Evolutionary conservation across 2,113 vertebrate species (phyloP).

Genomic region (Phoxinus phoxinus): DNA sequence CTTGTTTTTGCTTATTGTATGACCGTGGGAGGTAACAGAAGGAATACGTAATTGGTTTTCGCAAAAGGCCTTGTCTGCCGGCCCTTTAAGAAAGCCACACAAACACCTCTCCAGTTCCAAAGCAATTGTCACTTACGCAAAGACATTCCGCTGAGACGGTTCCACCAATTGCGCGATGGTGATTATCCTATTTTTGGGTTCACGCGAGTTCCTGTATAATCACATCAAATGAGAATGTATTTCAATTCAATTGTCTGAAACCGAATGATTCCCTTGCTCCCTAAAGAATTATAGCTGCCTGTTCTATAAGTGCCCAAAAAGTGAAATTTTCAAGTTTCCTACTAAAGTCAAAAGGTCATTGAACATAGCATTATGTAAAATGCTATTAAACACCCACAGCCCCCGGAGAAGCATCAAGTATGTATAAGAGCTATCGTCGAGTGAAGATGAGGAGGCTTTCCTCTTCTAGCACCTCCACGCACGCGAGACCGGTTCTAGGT

Average conservation of each 20-base stretch:
- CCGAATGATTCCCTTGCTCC: not conserved
- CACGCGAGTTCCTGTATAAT: conserved; percentile 30
- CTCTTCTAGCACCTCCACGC: not conserved
- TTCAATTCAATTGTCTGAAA: conserved; percentile 26
- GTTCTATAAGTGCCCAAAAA: conserved; percentile 4
- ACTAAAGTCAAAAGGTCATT: conserved; percentile 16
- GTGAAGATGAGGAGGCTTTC: conserved; percentile 26
- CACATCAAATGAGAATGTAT: conserved; percentile 28
- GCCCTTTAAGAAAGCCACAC: conserved; percentile 25
- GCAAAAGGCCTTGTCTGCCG: not conserved
- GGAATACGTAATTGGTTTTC: not conserved
- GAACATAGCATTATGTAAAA: conserved; percentile 19
- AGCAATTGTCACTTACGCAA: conserved; percentile 12
- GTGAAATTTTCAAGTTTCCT: conserved; percentile 18
- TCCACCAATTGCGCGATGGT: conserved; percentile 1
- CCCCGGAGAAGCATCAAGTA: conserved; percentile 5
- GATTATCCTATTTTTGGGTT: conserved; percentile 32
- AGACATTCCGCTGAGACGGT: conserved; percentile 4
- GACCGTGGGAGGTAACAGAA: not conserved
- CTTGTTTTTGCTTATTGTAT: conserved; percentile 1
- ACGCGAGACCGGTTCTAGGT: not conserved
- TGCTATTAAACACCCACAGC: conserved; percentile 18
- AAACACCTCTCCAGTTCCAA: conserved; percentile 38
- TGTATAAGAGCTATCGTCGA: conserved; percentile 10
- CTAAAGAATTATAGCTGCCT: not conserved